phyloP scores from a whole-genome alignment of 1,140 invertebrate genomes.

The Caenorhabditis brenneri region DNA sequence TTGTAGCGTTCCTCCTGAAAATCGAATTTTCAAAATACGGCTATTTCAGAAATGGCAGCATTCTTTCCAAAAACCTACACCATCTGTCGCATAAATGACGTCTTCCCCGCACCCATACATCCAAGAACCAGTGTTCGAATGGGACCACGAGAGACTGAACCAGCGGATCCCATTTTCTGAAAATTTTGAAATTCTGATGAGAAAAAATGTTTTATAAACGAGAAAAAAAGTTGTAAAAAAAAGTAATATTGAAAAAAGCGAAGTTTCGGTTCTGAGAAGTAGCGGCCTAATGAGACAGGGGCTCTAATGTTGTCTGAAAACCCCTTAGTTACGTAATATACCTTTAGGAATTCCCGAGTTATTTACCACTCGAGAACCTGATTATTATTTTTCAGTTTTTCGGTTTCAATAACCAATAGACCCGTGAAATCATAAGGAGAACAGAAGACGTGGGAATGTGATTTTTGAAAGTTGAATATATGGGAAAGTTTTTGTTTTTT shows the following conservation, averaged over 20 bases:
- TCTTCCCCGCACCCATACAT: constrained; percentile 20
- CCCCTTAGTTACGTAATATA: no score
- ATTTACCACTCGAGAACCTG: no score
- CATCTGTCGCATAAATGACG: constrained; percentile 27
- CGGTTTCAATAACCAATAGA: not conserved
- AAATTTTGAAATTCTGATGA: not conserved
- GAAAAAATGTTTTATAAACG: not conserved
- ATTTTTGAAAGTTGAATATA: not conserved
- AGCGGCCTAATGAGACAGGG: no score
- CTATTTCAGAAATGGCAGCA: no score
- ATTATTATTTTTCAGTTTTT: no score
- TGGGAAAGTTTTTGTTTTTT: not conserved
- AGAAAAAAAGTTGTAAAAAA: not conserved
- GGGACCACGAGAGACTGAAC: not conserved
- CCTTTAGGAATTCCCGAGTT: no score
- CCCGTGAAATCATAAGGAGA: not conserved
- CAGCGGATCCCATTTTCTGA: not conserved
- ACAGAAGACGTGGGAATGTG: not conserved
- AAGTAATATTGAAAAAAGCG: not conserved
- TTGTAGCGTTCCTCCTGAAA: not conserved
- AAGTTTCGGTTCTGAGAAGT: no score
- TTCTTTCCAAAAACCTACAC: not conserved
- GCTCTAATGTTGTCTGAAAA: no score
- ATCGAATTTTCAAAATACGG: not conserved
- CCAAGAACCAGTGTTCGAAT: not conserved